Conservation (phyloP, 2,888 invertebrate genomes). For the Theretra japonica region DNA sequence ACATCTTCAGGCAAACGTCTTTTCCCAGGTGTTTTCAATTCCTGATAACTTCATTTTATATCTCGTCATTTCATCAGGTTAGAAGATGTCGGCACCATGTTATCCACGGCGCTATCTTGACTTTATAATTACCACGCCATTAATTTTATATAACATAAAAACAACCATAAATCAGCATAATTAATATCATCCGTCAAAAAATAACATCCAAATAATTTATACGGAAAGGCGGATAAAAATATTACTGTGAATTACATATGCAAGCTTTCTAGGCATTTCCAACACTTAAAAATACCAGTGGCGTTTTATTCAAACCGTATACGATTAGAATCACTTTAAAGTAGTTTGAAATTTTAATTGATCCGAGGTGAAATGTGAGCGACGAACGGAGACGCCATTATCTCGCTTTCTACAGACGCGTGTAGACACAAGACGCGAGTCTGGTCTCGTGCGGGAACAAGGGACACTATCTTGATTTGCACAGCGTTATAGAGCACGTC, state of each 20-base stretch:
- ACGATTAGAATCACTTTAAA: constrained; percentile 24
- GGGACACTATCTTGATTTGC: background rate
- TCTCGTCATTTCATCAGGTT: background rate
- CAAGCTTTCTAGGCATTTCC: constrained; percentile 20
- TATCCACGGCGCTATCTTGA: background rate
- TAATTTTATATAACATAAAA: too few species aligned
- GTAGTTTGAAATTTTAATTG: constrained; percentile 27
- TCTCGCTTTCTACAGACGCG: constrained; percentile 16
- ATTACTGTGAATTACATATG: background rate
- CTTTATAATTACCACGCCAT: background rate
- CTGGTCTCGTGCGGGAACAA: background rate
- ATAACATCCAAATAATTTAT: background rate
- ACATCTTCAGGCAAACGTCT: too few species aligned
- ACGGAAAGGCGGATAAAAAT: background rate
- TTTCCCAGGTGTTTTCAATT: background rate
- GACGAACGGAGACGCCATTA: constrained; percentile 10
- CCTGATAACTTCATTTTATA: background rate
- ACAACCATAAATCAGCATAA: background rate
- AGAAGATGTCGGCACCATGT: background rate
- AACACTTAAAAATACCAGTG: constrained; percentile 4
- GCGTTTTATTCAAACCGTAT: constrained; percentile 15
- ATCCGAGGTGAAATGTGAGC: constrained; percentile 22
- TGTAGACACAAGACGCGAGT: background rate
- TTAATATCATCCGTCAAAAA: background rate
- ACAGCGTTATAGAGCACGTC: background rate